Evolutionary conservation across 2,888 invertebrate species (phyloP), one percentile per base, ranked within the genome.

Genomic region (Leucophora obtusa): DNA sequence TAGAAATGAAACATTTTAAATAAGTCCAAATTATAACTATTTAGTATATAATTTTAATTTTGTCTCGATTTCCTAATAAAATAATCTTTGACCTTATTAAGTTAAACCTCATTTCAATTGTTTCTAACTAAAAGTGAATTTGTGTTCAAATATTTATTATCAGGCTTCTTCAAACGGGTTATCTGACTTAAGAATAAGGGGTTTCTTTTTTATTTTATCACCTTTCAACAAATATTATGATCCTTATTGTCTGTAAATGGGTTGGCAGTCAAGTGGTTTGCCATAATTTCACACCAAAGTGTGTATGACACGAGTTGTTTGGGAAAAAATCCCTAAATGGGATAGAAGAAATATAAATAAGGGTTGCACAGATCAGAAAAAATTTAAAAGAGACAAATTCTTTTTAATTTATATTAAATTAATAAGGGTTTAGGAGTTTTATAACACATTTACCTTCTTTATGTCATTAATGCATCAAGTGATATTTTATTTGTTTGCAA

Each of bases 161-260:
- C 0, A 3, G 33, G 18, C 17, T n/a, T 18, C 15, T 38, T 9
- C 28, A 17, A 60, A 18, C 24, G n/a, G 50, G 28, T 51, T 69
- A 60, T 77, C 79, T 76, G 65, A 58, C 71, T 0, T 62, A 6
- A 10, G 56, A 53, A 77, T 54, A 80, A 9, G 62, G 53, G 18
- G 28, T 43, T 58, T 2, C 43, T n/a, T 33, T 21, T 14, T 4
- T 7, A 11, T 56, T 14, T 53, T 17, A 7, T 59, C 9, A 38
- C 62, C 51, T 76, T n/a, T 18, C 28, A 43, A 14, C 35, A 47
- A 59, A 35, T 66, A 15, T 35, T 47, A 18, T 47, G 43, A 53
- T 59, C 38, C 1, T 50, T 18, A 5, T 58, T 53, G 54, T 60
- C 15, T 47, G 10, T 14, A 59, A 54, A 54, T 24, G 53, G 51